Evolutionary conservation across 2,113 vertebrate species (phyloP).

Genomic region (Carollia perspicillata): DNA sequence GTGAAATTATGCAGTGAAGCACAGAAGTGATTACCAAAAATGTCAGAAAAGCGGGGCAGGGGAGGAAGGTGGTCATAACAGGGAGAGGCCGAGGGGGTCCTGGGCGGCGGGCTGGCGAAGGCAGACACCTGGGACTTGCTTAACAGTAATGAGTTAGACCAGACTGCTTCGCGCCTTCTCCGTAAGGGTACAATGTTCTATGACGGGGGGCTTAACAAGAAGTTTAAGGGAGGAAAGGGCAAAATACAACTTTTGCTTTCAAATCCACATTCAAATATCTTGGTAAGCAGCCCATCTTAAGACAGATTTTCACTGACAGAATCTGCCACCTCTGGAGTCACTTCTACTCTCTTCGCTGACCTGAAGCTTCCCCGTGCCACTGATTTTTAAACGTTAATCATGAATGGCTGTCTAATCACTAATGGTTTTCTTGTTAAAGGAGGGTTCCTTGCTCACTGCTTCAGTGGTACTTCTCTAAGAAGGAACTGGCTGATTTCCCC

Average conservation of each 20-base stretch:
- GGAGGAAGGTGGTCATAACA: too few relatives aligned
- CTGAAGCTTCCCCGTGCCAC: not conserved
- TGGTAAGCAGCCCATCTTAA: not conserved
- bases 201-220: not conserved
- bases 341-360: not conserved
- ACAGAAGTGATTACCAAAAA: not conserved
- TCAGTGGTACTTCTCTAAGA: slow-evolving; percentile 11
- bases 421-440: slow-evolving; percentile 33
- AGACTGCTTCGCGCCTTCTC: not conserved
- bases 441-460: not conserved
- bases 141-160: not conserved
- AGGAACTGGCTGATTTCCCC: slow-evolving; percentile 63
- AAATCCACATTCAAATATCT: not conserved
- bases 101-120: not conserved
- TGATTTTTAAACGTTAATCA: slow-evolving; percentile 8
- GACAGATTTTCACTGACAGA: not conserved
- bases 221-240: not conserved
- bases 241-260: not conserved
- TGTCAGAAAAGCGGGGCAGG: not conserved
- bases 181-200: not conserved
- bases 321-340: not conserved
- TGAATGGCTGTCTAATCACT: slow-evolving; percentile 28
- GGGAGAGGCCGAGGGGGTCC: not conserved
- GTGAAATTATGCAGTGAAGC: not conserved
- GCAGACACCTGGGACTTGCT: not conserved